phyloP scores from a whole-genome alignment of 2,797 vertebrate genomes.

The Bradypus variegatus region DNA sequence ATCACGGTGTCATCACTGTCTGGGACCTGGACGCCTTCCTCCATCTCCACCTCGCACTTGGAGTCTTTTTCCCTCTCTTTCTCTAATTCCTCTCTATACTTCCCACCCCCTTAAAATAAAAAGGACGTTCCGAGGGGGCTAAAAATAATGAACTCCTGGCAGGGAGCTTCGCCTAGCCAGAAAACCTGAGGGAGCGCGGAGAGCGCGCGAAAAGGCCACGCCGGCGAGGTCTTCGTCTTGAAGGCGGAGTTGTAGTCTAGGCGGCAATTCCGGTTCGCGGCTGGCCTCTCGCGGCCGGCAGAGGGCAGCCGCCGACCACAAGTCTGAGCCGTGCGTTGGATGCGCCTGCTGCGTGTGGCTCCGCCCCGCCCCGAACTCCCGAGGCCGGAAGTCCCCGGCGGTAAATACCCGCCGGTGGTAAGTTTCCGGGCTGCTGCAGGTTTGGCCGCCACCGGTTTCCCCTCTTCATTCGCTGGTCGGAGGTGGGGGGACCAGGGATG shows the following conservation, averaged over 20 bases:
- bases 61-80: accelerated
- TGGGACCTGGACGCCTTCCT: accelerated
- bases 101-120: not conserved
- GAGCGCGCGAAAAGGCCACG: accelerated
- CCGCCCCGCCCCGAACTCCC: accelerated
- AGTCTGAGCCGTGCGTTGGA: accelerated
- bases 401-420: accelerated
- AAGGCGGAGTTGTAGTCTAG: too few species aligned
- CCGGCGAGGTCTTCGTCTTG: accelerated
- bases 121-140: not conserved
- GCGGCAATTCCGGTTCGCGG: too few species aligned
- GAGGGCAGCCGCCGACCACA: not conserved
- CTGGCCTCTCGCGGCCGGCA: not conserved
- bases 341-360: accelerated
- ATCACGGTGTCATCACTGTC: constrained; percentile 69
- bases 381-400: not conserved
- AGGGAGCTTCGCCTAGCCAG: accelerated
- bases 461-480: accelerated
- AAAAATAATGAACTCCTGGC: not conserved
- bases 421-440: accelerated
- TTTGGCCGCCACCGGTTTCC: accelerated
- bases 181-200: accelerated
- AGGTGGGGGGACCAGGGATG: accelerated
- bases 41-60: not conserved
- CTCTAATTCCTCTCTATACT: not conserved